These are phyloP conservation scores for Taurulus bubalis DNA, from an alignment of 2,113 vertebrate genomes.

Conservation along the genomic window DNA sequence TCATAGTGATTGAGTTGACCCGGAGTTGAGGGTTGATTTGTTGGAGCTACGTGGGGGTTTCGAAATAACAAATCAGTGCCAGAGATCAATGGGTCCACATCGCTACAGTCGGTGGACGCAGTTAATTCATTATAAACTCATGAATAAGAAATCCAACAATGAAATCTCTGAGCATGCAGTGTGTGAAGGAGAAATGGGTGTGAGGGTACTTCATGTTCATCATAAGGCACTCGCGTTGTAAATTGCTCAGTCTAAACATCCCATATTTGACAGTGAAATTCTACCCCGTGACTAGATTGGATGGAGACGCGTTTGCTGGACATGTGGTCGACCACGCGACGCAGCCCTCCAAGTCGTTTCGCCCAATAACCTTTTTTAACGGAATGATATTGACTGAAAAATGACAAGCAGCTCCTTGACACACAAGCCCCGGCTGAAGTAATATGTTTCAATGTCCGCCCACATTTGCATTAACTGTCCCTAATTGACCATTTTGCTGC, in stretches of 20 bases:
- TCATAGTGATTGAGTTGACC: constrained; percentile 56
- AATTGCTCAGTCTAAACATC: neutral
- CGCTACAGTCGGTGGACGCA: neutral
- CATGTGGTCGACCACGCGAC: neutral
- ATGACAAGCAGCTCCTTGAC: neutral
- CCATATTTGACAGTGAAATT: neutral
- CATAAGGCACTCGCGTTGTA: neutral
- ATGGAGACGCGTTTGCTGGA: neutral
- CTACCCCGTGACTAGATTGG: neutral
- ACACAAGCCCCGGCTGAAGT: neutral
- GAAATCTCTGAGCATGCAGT: neutral
- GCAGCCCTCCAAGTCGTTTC: neutral
- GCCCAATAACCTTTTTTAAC: neutral
- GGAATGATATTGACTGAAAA: neutral
- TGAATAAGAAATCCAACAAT: constrained; percentile 4
- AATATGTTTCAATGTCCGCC: too few species aligned
- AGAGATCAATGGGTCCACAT: neutral
- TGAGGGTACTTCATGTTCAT: neutral
- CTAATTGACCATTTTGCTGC: neutral
- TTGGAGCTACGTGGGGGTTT: constrained; percentile 25
- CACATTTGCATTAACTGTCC: neutral
- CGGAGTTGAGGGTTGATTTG: constrained; percentile 39
- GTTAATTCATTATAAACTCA: neutral
- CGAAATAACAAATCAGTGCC: constrained; percentile 34
- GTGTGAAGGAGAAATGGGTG: neutral